A percentile compares a stretch with the other conserved stretches of the same genome.
Conservation (phyloP, 2,797 vertebrate genomes). For the Melanotaenia pygmaea region DNA sequence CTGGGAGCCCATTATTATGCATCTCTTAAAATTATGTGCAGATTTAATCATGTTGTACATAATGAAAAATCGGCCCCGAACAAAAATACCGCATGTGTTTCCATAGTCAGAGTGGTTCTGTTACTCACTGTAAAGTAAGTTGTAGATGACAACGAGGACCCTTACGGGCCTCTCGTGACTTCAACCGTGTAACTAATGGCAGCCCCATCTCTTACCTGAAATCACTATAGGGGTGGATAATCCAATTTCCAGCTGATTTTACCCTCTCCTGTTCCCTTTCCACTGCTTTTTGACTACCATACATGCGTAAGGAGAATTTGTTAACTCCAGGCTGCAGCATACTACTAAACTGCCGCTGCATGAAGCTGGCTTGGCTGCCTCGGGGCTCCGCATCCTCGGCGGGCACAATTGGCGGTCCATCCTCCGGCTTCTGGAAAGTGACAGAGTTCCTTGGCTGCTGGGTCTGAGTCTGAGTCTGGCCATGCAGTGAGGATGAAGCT, state of each 20-base stretch:
- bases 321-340: constrained; percentile 98
- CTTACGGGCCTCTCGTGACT: constrained; percentile 49
- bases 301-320: constrained; percentile 99
- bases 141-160: constrained; percentile 60
- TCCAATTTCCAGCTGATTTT: constrained; percentile 97
- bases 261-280: constrained; percentile 95
- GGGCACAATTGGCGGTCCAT: constrained; percentile 86
- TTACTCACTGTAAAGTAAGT: constrained; percentile 62
- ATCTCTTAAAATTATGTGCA: constrained; percentile 21
- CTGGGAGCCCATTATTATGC: constrained; percentile 29
- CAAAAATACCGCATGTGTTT: constrained; percentile 44
- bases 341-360: constrained; percentile 95
- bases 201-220: constrained; percentile 89
- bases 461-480: constrained; percentile 67
- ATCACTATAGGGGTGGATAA: constrained; percentile 99
- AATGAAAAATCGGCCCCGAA: constrained; percentile 14
- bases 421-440: constrained; percentile 85
- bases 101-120: constrained; percentile 28
- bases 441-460: constrained; percentile 86
- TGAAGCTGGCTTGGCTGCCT: constrained; percentile 92
- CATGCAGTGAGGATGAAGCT: constrained; percentile 82
- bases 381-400: constrained; percentile 85
- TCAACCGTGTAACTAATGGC: constrained; percentile 50
- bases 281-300: constrained; percentile 96
- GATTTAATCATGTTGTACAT: constrained; percentile 9